Base-by-base conservation (phyloP, 2,888 invertebrate genomes). In the Lucinisca nassula region DNA sequence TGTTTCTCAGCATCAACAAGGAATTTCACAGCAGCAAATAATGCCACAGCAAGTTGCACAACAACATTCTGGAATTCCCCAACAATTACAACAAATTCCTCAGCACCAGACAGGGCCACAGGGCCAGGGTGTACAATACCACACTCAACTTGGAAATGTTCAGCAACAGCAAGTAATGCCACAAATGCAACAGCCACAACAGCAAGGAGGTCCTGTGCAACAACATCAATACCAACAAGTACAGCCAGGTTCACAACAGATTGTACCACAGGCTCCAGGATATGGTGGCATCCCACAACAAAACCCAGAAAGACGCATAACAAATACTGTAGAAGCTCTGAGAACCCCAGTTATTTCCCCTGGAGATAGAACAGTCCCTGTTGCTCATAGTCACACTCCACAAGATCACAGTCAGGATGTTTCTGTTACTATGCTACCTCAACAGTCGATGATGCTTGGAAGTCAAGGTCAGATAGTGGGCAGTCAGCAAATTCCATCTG, bases 291-390 rank as follows among this genome's bases (percentile, higher is more conserved):
- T 30, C 32, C 73, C 51, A 72, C 61, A 79, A 61, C 40, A 49
- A 32, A 8, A 14, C 1, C 8, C 14, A 32, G 37, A 78, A 85
- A 87, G 77, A 49, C 84, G 80, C 17, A 76, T 82, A 35, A 94
- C 93, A 14, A 92, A 84, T 72, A 93, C 92, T 27, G 93, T 93
- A 8, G 92, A 92, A 35, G 73, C 93, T 45, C 84, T 90, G 3
- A 90, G 86, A 49, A 90, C 91, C 14, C 93, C 94, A 17, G 91
- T 94, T 21, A 81, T 92, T n/a, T 93, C 93, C 12, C 92, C 93
- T 12, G 91, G 89, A n/a, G 90, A 89, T 24, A 81, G 82, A 17
- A 27, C 27, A n/a, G 74, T 40, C 6, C 40, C 74, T 10, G 30
- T 74, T 30, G 74, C 49, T 8, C 74, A 74, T 17, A 40, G 27